Conservation (phyloP, 2,888 invertebrate genomes). For the Sepioteuthis lessoniana region DNA sequence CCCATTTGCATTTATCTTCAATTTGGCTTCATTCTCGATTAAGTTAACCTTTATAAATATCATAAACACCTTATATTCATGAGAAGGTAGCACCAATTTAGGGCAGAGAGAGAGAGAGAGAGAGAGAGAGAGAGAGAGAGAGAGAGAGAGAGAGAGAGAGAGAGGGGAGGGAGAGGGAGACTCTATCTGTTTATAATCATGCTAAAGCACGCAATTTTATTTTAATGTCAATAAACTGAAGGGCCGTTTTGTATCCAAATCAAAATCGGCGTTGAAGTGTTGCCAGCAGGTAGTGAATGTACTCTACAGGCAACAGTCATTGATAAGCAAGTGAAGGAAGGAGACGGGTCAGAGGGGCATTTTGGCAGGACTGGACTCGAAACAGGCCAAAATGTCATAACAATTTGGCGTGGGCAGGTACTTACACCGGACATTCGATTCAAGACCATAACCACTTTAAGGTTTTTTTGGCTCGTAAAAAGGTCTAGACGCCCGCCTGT, state of each 20-base stretch:
- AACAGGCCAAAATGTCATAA: constrained; percentile 33
- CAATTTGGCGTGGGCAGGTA: constrained; percentile 33
- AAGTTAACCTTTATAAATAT: too few species aligned
- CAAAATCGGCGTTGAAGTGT: neutral
- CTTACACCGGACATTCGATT: constrained; percentile 25
- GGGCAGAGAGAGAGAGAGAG: too few species aligned
- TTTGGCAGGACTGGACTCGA: neutral
- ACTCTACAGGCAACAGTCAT: constrained; percentile 2
- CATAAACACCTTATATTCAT: too few species aligned
- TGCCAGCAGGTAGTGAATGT: constrained; percentile 8
- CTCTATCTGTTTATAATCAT: neutral
- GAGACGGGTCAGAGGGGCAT: neutral
- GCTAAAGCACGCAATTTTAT: neutral
- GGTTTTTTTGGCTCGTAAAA: constrained; percentile 33
- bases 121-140: neutral
- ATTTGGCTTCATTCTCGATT: too few species aligned
- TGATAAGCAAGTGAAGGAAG: constrained; percentile 7
- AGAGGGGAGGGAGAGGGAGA: neutral
- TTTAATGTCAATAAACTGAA: constrained; percentile 33
- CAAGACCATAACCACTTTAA: constrained; percentile 8
- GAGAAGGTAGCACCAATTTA: too few species aligned
- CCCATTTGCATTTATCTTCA: too few species aligned
- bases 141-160: neutral
- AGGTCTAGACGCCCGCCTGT: constrained; percentile 33
- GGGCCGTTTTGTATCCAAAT: constrained; percentile 16